phyloP scores from a whole-genome alignment of 2,113 vertebrate genomes.

The Gorsachius goisagi region DNA sequence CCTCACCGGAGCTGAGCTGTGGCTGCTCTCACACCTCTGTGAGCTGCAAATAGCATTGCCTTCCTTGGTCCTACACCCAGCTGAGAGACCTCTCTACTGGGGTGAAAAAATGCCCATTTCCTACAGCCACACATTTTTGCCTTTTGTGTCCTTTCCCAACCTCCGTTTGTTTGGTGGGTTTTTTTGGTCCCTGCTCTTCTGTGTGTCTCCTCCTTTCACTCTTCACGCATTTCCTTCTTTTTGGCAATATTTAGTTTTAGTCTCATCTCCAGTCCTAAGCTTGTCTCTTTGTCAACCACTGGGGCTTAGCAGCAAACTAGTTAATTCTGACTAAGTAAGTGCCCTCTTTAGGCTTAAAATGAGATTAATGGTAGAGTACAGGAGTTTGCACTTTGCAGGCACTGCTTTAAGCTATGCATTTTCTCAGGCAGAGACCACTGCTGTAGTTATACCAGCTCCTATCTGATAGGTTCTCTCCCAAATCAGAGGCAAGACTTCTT shows the following conservation, averaged over 20 bases:
- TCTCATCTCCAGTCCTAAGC: neutral
- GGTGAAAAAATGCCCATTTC: neutral
- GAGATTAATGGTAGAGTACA: neutral
- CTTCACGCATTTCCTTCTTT: neutral
- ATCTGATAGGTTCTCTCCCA: neutral
- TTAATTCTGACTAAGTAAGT: neutral
- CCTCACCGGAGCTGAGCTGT: neutral
- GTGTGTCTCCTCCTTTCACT: neutral
- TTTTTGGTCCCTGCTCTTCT: neutral
- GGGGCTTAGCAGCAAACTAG: neutral
- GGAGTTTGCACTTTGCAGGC: neutral
- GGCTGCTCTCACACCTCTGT: neutral
- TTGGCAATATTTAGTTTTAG: neutral
- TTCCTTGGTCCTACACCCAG: neutral
- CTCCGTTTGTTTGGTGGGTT: neutral
- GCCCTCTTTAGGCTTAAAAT: neutral
- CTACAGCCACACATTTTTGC: neutral
- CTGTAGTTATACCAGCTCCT: neutral
- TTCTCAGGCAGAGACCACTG: neutral
- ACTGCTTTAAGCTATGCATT: neutral
- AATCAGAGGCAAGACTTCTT: neutral
- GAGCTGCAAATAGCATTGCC: neutral
- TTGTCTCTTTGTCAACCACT: neutral
- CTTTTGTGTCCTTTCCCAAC: neutral
- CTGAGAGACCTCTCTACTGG: neutral